phyloP scores from a whole-genome alignment of 2,113 vertebrate species.

The Phyllostomus hastatus region DNA sequence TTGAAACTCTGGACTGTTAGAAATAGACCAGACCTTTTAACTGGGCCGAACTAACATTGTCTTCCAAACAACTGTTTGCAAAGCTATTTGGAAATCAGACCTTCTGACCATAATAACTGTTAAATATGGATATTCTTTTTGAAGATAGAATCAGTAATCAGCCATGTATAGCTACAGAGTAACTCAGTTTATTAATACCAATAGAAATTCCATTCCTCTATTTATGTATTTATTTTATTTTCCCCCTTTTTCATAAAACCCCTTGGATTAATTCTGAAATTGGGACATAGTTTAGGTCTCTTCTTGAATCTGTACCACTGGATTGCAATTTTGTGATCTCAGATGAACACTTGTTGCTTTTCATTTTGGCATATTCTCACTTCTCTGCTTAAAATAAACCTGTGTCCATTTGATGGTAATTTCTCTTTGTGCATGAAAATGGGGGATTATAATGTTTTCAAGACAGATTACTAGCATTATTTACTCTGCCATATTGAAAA shows the following conservation, averaged over 20 bases:
- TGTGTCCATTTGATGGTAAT: background rate
- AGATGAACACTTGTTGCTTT: background rate
- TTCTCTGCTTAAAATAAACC: background rate
- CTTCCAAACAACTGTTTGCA: background rate
- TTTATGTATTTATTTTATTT: background rate
- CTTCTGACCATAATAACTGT: background rate
- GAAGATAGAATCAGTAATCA: background rate
- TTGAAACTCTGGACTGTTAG: background rate
- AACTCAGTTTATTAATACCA: background rate
- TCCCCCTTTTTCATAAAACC: background rate
- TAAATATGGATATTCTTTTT: background rate
- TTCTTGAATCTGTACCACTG: background rate
- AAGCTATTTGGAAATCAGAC: background rate
- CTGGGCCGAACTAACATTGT: background rate
- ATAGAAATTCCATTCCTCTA: background rate
- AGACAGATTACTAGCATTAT: background rate
- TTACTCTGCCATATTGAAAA: background rate
- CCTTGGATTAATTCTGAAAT: background rate
- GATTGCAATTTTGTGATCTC: background rate
- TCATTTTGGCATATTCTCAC: background rate
- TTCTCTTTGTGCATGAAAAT: background rate
- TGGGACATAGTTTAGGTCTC: background rate
- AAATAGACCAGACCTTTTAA: background rate
- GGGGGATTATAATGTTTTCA: background rate
- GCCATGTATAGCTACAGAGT: background rate